Evolutionary conservation across 2,888 invertebrate species (phyloP), one percentile per base, ranked within the genome.

Genomic region (Dasypogon diadema): DNA sequence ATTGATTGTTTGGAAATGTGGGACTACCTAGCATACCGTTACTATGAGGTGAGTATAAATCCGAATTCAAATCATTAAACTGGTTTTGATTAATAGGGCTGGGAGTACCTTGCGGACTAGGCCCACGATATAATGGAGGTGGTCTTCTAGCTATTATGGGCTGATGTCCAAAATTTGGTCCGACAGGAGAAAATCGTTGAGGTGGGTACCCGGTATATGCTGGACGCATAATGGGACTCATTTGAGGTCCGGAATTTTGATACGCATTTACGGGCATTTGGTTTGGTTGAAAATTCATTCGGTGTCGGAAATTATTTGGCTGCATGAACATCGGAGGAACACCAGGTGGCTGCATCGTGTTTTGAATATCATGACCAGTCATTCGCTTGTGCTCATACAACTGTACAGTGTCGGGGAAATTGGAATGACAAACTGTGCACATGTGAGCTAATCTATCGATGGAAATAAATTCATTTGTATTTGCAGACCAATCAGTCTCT

Each of bases 381-480:
- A 80, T 70, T 18, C 80, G 80, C 48, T 82, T 80, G 76, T 84
- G 84, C 34, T 82, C 82, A 65, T 82, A 81, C 12, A 84, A 75
- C 18, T 80, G 80, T 12, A 80, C 77, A 2, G 79, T 79, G 60
- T 82, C 81, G 0, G 81, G 78, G 63, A 80, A 82, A 48, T 87
- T 87, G 6, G 86, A 84, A 18, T 86, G 83, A 78, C 88, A 88
- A 0, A 85, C 84, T 37, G 80, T 83, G 12, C 87, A 85, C 4
- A 79, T 79, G 16, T 80, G 78, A 2, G 80, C 81, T 37, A 88
- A 81, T 65, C 85, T 85, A 77, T 91, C 91, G 77, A 91, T 83
- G 0, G 91, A 90, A 78, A 91, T 90, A 80, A 90, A 91, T 84
- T 91, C 91, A 77, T 89, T 90, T 0, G 80, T 76, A 58, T 78